Percentiles rank a stretch among this genome's conserved stretches.
These are phyloP conservation scores for Rhinatrema bivittatum DNA, from an alignment of 2,797 vertebrate species.

Conservation along the genomic window DNA sequence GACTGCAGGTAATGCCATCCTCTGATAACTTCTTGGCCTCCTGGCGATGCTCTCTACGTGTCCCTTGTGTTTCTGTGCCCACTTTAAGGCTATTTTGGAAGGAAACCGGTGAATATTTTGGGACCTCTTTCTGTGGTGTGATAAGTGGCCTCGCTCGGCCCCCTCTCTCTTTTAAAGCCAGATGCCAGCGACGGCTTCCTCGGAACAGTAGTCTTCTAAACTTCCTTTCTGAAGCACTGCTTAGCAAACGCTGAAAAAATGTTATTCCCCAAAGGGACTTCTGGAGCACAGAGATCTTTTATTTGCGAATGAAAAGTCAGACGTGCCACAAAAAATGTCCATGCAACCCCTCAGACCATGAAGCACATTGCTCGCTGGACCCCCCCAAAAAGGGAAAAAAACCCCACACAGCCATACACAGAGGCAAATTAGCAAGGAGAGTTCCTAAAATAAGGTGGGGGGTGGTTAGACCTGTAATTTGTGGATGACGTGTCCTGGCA, in stretches of 20 bases:
- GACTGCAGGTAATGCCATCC: too few species aligned
- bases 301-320: constrained; percentile 67
- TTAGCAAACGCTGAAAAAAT: constrained; percentile 53
- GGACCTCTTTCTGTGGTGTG: too few species aligned
- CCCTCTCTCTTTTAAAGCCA: not conserved
- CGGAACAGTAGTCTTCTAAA: constrained; percentile 44
- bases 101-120: too few species aligned
- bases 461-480: constrained; percentile 63
- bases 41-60: too few species aligned
- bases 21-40: too few species aligned
- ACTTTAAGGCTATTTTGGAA: too few species aligned
- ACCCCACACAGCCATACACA: too few species aligned
- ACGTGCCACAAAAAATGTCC: constrained; percentile 89
- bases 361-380: too few species aligned
- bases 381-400: too few species aligned
- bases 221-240: constrained; percentile 42
- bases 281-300: constrained; percentile 27
- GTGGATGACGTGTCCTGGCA: constrained; percentile 57
- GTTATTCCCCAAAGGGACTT: constrained; percentile 44
- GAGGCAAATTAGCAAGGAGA: constrained; percentile 65
- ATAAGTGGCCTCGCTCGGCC: too few species aligned
- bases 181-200: constrained; percentile 12
- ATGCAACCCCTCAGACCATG: too few species aligned
- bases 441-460: constrained; percentile 71
- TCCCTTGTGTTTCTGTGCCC: too few species aligned